These are phyloP conservation scores for Perognathus longimembris DNA, from an alignment of 2,113 vertebrate species.

Conservation along the genomic window DNA sequence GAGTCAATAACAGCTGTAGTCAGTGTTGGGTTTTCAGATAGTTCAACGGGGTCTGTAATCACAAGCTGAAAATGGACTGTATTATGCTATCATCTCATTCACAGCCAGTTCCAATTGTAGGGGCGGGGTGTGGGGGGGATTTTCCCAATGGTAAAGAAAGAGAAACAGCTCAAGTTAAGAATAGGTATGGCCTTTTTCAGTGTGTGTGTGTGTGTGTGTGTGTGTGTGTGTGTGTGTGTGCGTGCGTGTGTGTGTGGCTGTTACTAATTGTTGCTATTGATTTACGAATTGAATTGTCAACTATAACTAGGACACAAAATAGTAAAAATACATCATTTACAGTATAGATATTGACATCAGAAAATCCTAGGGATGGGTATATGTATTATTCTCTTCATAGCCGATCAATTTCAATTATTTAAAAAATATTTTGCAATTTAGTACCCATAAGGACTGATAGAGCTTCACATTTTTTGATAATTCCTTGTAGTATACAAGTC, in stretches of 20 bases:
- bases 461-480: not conserved
- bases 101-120: not conserved
- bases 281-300: slow-evolving; percentile 11
- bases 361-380: not conserved
- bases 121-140: not conserved
- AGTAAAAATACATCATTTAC: not conserved
- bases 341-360: slow-evolving; percentile 17
- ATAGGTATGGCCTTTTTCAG: not conserved
- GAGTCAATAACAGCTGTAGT: not conserved
- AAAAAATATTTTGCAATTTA: slow-evolving; percentile 23
- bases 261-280: not conserved
- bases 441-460: not conserved
- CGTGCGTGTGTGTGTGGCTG: not conserved
- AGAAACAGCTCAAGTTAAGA: not conserved
- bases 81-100: rapidly evolving
- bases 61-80: not conserved
- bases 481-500: not conserved
- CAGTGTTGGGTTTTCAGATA: not conserved
- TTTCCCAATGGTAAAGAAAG: not conserved
- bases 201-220: not conserved
- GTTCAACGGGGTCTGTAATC: not conserved
- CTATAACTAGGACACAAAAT: not conserved
- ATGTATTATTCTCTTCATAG: not conserved
- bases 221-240: too few species aligned
- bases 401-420: not conserved